phyloP scores from a whole-genome alignment of 2,888 invertebrate genomes.

The Synanthedon formicaeformis region DNA sequence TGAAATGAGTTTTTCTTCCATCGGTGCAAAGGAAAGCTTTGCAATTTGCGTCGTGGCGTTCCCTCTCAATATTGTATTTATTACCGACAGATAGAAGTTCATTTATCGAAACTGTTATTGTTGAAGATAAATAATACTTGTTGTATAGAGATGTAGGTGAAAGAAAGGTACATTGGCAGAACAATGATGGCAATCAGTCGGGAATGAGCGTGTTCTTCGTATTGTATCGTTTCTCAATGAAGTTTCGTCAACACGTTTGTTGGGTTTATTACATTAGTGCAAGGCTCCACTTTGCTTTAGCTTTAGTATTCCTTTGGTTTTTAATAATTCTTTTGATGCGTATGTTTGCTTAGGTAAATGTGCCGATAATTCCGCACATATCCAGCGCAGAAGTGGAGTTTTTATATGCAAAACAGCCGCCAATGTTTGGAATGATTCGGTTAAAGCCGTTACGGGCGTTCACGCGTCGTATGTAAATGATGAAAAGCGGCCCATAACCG shows the following conservation, averaged over 20 bases:
- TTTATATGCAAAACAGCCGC: constrained; percentile 33
- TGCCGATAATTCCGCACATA: neutral
- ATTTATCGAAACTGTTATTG: too few species aligned
- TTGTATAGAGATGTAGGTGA: neutral
- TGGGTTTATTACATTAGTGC: constrained; percentile 2
- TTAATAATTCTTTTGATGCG: too few species aligned
- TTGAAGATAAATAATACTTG: too few species aligned
- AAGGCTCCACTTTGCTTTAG: neutral
- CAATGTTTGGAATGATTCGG: constrained; percentile 35
- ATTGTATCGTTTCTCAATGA: neutral
- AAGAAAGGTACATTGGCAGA: constrained; percentile 3
- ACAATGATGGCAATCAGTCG: constrained; percentile 49
- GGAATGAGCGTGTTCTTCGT: constrained; percentile 31
- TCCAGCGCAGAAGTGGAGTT: constrained; percentile 11
- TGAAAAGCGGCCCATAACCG: constrained; percentile 7
- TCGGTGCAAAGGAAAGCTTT: too few species aligned
- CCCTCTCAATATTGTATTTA: too few species aligned
- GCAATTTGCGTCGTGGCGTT: too few species aligned
- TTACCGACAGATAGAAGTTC: too few species aligned
- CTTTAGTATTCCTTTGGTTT: too few species aligned
- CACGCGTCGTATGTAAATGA: constrained; percentile 38
- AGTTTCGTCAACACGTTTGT: too few species aligned
- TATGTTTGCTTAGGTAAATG: too few species aligned
- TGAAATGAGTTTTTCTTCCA: too few species aligned
- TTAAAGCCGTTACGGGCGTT: constrained; percentile 16